Evolutionary conservation across 2,888 invertebrate genomes (phyloP), one percentile per base, ranked within the genome.

Genomic region (Spodoptera littoralis): DNA sequence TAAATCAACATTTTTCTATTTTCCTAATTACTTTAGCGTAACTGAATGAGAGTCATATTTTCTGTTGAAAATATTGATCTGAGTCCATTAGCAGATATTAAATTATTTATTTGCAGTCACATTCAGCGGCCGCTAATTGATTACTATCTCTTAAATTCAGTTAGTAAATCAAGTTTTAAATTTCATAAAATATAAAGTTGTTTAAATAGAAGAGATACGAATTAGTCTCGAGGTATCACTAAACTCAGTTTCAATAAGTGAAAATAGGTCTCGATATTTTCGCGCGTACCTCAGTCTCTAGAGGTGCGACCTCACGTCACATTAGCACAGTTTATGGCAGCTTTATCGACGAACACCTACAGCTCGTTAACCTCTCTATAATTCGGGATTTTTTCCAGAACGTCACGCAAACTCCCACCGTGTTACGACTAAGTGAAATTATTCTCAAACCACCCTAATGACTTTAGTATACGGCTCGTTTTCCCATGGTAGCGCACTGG

Each of bases 311-410:
- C 82, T 84, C 83, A 84, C 80, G 88, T 87, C 89, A 85, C 88
- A 88, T 90, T 89, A 90, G 82, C 86, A 75, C 84, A 82, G 79
- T 89, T 90, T 89, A 89, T 87, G 82, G 86, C 83, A 83, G 83
- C 84, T 86, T 86, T 88, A 89, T 89, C 87, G 89, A 86, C 83
- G 80, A 86, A 85, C 86, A 88, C 88, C 88, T 86, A 82, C 82
- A 85, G 84, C 88, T 89, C 90, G 88, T 90, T 89, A 90, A 88
- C 87, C 87, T 86, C 83, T 84, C 87, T 87, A 87, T 88, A 87
- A 88, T 85, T 85, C 81, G 84, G 82, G 80, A 84, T 88, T 88
- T 85, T 82, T 76, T 77, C 76, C 80, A 74, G 84, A 85, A 86
- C 85, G 83, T 85, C 85, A 88, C 80, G 66, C 77, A 63, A 80